Evolutionary conservation across 2,888 invertebrate species (phyloP), one percentile per base, ranked within the genome.

Genomic region (Pristionchus exspectatus): DNA sequence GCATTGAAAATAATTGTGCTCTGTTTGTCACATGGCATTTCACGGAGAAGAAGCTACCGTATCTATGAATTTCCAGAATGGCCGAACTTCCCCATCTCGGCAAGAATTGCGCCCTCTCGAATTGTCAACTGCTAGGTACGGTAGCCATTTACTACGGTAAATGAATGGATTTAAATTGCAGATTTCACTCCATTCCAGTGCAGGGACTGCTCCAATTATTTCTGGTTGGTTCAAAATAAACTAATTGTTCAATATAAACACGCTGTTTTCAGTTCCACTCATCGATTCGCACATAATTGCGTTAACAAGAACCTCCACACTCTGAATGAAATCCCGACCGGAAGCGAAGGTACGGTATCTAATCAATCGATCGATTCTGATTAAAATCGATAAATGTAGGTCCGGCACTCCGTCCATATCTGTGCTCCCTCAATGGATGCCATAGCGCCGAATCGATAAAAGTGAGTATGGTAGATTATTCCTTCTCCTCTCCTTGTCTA

Each of bases 31-130:
- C 7, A 1, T 10, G 24, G 50, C 18, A 16, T 38, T 10, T 72
- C 27, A 72, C 21, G 18, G 72, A 54, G 54, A 1, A 54, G 5
- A n/a, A 74, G 33, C 74, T 44, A 50, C 50, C 50, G 21, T 50
- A 81, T 18, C 16, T 16, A 30, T 69, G 27, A 24, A 24, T 38
- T 87, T 54, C 7, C 14, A 81, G 44, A 33, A 89, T 89, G 89
- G 89, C 89, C 9, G 89, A 89, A 50, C 83, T 89, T 30, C 89
- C 83, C 24, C 27, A 81, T 38, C 38, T 89, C 59, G 89, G 89
- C 0, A 50, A 33, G 69, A 69, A 89, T n/a, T 89, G 89, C 30
- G 81, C 89, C 33, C 66, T 89, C 81, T 27, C 59, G 27, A 27
- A 30, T 12, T 89, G 89, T 30, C 81, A 83, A 50, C 30, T 50